These are phyloP conservation scores for Stomatorhinus ivindoensis DNA, from an alignment of 2,113 vertebrate genomes.

Conservation along the genomic window DNA sequence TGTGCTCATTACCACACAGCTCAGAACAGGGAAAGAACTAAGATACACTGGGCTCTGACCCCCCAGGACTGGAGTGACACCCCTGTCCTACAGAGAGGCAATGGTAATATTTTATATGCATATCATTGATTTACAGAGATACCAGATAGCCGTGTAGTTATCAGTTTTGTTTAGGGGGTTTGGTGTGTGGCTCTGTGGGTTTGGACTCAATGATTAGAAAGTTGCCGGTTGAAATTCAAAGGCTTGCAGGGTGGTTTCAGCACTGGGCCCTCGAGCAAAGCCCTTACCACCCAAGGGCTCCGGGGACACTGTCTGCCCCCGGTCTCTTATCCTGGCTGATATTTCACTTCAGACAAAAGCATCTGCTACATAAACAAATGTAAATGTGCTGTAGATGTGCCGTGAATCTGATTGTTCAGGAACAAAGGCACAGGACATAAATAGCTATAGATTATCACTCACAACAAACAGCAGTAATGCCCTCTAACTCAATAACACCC, in stretches of 20 bases:
- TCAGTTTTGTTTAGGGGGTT: not conserved
- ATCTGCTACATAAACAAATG: not conserved
- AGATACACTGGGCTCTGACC: no score
- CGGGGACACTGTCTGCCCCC: not conserved
- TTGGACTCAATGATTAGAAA: not conserved
- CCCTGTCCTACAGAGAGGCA: not conserved
- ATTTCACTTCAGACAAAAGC: not conserved
- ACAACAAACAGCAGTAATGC: not conserved
- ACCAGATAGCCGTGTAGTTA: not conserved
- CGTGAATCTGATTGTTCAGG: not conserved
- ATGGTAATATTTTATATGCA: not conserved
- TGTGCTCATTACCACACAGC: no score
- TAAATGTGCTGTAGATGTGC: not conserved
- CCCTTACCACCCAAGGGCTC: not conserved
- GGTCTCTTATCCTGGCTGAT: not conserved
- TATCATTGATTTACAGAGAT: conserved; percentile 5
- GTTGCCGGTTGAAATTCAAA: not conserved
- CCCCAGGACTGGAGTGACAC: no score
- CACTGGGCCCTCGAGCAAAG: not conserved
- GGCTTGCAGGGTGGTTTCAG: not conserved
- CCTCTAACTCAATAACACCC: not conserved
- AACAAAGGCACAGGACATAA: not conserved
- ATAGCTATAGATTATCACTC: not conserved
- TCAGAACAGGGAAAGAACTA: no score
- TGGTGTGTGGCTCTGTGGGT: not conserved